Base-by-base conservation (phyloP, 2,888 invertebrate species). In the Dynastes grantii region DNA sequence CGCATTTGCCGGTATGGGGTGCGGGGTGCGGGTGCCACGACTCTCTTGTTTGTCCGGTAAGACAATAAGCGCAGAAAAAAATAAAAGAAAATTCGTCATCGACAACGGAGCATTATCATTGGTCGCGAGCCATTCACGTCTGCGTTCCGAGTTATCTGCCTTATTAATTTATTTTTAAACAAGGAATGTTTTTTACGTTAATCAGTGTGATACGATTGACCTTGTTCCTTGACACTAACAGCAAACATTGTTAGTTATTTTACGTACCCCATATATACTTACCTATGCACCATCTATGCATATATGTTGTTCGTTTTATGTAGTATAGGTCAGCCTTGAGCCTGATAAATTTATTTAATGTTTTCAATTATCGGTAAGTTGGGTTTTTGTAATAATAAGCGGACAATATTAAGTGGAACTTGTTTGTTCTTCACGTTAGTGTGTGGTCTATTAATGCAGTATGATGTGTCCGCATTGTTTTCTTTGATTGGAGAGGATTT, bases 201-300 rank as follows among this genome's bases (percentile, higher is more conserved):
- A 79, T 70, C 71, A 67, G 64, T 70, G 67, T 77, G 79, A 79
- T 79, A 79, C 27, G 61, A 71, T 64, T 73, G 79, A 79, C 79
- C 79, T 79, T 79, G 79, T 79, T 77, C 77, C 79, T 79, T 79
- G 79, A 79, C 79, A 79, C 79, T 77, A 79, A 63, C 78, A 73
- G 73, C 73, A 75, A 73, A 75, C 73, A 75, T 49, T 61, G 61
- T 68, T 68, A 68, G 51, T 27, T 68, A 29, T 51, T 68, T 22
- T 51, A 68, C 65, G 65, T 65, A 37, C 22, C 2, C 13, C 40
- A 55, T 13, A 22, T n/a, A 55, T 55, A n/a, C 55, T 45, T 45
- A 45, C 45, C 45, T 45, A 45, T 11, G 11, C 8, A 45, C 8
- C 45, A 11, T 45, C 45, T 63, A 63, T 32, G 63, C 32, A 63